Conservation (phyloP, 2,888 invertebrate genomes). For the Synanthedon myopaeformis region DNA sequence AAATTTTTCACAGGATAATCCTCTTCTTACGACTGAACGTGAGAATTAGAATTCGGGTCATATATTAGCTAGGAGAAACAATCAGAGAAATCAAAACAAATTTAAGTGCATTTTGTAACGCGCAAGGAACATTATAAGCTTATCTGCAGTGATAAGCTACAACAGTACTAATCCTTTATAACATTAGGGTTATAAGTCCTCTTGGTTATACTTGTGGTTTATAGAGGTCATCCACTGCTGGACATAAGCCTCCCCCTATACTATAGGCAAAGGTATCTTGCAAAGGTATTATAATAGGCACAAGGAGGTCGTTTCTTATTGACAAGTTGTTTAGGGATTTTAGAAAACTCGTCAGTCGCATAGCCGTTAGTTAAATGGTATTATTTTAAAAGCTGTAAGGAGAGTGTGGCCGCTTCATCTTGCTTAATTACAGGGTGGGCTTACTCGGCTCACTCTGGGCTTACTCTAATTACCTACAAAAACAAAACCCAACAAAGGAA, state of each 20-base stretch:
- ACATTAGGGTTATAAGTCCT: not conserved
- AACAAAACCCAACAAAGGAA: conserved; percentile 52
- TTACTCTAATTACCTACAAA: conserved; percentile 60
- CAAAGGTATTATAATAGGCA: not conserved
- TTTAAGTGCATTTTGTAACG: too few species aligned
- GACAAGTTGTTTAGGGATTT: not conserved
- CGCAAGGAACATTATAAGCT: too few species aligned
- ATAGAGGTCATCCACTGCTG: not conserved
- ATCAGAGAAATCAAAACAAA: too few species aligned
- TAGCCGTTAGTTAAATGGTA: conserved; percentile 40
- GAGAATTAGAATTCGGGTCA: too few species aligned
- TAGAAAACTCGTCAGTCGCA: conserved; percentile 9
- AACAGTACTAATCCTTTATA: too few species aligned
- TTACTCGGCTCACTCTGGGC: conserved; percentile 35
- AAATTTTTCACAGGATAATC: too few species aligned
- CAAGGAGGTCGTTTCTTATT: not conserved
- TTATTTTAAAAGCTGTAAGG: conserved; percentile 47
- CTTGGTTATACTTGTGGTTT: too few species aligned
- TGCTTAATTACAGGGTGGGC: conserved; percentile 55
- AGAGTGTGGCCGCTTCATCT: conserved; percentile 41
- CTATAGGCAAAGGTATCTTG: not conserved
- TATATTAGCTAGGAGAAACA: too few species aligned
- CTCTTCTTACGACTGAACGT: too few species aligned
- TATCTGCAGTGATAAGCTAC: too few species aligned
- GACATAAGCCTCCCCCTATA: not conserved